A percentile compares a stretch with the other conserved stretches of the same genome.
These are phyloP conservation scores for Aurelia sp. DNA, from an alignment of 30 jellyfish, hydroid and myxozoan genomes.

Conservation along the genomic window DNA sequence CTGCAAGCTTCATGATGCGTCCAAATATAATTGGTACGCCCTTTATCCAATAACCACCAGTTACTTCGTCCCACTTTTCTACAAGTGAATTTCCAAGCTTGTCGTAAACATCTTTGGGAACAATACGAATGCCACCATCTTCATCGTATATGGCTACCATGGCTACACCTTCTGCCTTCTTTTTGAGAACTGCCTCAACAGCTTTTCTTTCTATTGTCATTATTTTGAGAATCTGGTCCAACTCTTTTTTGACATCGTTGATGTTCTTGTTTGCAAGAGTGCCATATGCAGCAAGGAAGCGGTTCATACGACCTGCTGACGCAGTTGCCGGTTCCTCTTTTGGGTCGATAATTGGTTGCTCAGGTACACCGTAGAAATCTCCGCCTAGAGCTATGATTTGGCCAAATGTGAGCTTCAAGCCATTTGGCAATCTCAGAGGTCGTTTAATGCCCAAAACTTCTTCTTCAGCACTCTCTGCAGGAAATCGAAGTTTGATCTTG, in stretches of 20 bases:
- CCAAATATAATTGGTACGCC: slow-evolving; percentile 19
- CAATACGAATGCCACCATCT: slow-evolving; percentile 1
- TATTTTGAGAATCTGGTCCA: background rate
- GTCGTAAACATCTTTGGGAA: slow-evolving; percentile 21
- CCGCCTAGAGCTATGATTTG: slow-evolving; percentile 36
- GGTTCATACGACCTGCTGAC: background rate
- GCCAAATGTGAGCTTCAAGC: slow-evolving; percentile 39
- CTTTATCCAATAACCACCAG: slow-evolving; percentile 16
- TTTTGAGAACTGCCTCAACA: background rate
- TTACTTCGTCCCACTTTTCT: slow-evolving; percentile 1
- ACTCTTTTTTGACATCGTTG: slow-evolving; percentile 11
- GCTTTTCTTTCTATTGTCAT: slow-evolving; percentile 2
- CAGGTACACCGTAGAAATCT: slow-evolving; percentile 40
- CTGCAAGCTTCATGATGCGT: slow-evolving; percentile 23
- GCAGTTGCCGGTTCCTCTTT: too few relatives aligned
- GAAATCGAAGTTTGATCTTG: slow-evolving; percentile 2
- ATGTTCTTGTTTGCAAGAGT: background rate
- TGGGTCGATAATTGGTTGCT: slow-evolving; percentile 10
- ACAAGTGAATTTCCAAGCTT: slow-evolving; percentile 9
- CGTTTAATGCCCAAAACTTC: background rate
- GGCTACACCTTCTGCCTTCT: slow-evolving; percentile 2
- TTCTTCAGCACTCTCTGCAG: background rate
- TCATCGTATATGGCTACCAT: background rate
- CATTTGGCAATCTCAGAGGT: slow-evolving; percentile 15
- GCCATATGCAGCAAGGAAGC: slow-evolving; percentile 22